A percentile compares a stretch with the other conserved stretches of the same genome.
Conservation (phyloP, 2,888 invertebrate species). For the Cyaniris semiargus region DNA sequence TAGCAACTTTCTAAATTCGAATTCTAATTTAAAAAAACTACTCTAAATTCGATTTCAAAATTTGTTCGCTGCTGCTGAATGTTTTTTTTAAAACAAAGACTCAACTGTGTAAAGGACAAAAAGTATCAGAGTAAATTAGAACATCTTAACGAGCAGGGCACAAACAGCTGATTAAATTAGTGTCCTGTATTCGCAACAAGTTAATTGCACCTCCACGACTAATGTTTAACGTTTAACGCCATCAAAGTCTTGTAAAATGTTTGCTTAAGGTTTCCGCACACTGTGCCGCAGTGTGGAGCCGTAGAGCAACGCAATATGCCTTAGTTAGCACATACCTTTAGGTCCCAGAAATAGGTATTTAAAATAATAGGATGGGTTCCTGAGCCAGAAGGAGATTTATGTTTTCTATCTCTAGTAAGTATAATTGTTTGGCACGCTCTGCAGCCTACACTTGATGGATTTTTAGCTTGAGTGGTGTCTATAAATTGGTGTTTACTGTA, state of each 20-base stretch:
- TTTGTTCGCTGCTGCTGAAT: background rate
- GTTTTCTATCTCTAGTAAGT: no score
- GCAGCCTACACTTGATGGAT: no score
- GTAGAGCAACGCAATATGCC: no score
- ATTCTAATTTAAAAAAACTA: background rate
- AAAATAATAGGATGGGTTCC: no score
- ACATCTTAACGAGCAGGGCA: constrained; percentile 23
- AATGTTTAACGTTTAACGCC: constrained; percentile 6
- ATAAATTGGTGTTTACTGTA: no score
- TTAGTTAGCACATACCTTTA: no score
- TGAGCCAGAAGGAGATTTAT: no score
- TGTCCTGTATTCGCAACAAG: constrained; percentile 25
- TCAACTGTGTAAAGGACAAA: background rate
- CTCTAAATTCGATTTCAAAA: constrained; percentile 7
- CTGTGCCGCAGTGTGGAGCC: background rate
- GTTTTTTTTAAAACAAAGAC: background rate
- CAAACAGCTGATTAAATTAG: constrained; percentile 26
- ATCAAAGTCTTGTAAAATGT: background rate
- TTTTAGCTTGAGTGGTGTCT: no score
- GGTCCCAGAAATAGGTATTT: no score
- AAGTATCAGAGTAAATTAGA: constrained; percentile 10
- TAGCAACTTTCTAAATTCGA: background rate
- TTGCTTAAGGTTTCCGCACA: background rate
- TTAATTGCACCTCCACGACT: constrained; percentile 15
- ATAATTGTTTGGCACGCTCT: no score